Evolutionary conservation across 1,140 invertebrate genomes (phyloP), one percentile per base, ranked within the genome.

Genomic region (Temnothorax nylanderi): DNA sequence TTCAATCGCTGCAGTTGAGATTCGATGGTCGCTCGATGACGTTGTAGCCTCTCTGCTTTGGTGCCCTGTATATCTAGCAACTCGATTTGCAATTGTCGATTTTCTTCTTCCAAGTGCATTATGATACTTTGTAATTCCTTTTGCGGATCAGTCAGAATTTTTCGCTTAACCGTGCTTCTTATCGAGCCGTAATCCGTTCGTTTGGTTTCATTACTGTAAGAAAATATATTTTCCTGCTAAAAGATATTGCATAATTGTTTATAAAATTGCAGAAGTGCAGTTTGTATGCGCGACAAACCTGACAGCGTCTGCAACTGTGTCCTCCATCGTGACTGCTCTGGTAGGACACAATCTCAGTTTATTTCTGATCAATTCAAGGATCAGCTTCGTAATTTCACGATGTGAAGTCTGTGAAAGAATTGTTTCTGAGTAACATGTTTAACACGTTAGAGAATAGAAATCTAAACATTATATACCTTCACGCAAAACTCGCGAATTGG

Each of bases 401-500:
- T 94, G 95, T 47, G 95, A 94, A 32, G 95, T 94, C 96, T 96
- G 82, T 51, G 92, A 94, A 92, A 92, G 71, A 86, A 60, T 72
- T 60, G 11, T 13, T 44, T 80, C 26, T 89, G 18, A 76, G 51
- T 71, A 77, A 86, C 65, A 56, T 86, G 65, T 75, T 82, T 47
- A 88, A 80, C 51, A 84, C 84, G 76, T 85, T 21, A 86, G 71
- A 69, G 56, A 26, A 62, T 86, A 34, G 51, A 81, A 71, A 47
- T 60, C 8, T 58, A 37, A n/a, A 64, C 11, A 74, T 86, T 41
- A 76, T 41, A 76, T 93, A 96, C 96, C 95, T 96, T 95, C n/a
- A 94, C 94, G 87, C 97, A 98, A 94, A 98, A 98, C 95, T 98
- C 98, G 92, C 98, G 97, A 87, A 96, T 97, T 64, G 97, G 97